A percentile compares a stretch with the other conserved stretches of the same genome.
phyloP scores from a whole-genome alignment of 2,797 vertebrate genomes.

The Alfaro cultratus region DNA sequence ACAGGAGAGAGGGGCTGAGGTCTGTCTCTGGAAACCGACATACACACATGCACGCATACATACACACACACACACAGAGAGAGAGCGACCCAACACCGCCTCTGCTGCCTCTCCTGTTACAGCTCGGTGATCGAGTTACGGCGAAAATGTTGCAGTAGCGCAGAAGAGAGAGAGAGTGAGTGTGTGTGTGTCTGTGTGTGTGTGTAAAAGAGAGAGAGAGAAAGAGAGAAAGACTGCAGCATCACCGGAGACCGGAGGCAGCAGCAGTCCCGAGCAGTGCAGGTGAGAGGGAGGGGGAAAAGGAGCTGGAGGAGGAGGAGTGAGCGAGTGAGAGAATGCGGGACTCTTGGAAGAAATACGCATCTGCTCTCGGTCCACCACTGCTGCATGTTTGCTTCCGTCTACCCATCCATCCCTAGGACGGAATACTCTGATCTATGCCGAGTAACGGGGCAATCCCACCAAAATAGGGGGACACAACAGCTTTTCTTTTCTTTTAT shows the following conservation, averaged over 20 bases:
- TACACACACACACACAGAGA: neutral
- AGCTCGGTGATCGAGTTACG: constrained; percentile 81
- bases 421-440: constrained; percentile 53
- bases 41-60: constrained; percentile 40
- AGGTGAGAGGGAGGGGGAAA: constrained; percentile 87
- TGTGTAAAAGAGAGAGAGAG: constrained; percentile 23
- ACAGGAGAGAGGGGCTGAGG: constrained; percentile 63
- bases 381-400: neutral
- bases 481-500: constrained; percentile 2
- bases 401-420: constrained; percentile 58
- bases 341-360: constrained; percentile 81
- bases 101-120: constrained; percentile 79
- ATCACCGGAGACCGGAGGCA: constrained; percentile 89
- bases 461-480: constrained; percentile 9
- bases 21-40: constrained; percentile 66
- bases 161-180: constrained; percentile 31
- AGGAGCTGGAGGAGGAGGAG: constrained; percentile 64
- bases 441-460: constrained; percentile 32
- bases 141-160: constrained; percentile 79
- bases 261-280: constrained; percentile 87
- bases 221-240: constrained; percentile 87
- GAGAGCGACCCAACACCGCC: constrained; percentile 69
- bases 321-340: constrained; percentile 82
- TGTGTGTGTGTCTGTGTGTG: constrained; percentile 20
- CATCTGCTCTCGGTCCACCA: constrained; percentile 77